phyloP scores from a whole-genome alignment of 92 coral and sea anemone genomes.

The Plumapathes pennacea region DNA sequence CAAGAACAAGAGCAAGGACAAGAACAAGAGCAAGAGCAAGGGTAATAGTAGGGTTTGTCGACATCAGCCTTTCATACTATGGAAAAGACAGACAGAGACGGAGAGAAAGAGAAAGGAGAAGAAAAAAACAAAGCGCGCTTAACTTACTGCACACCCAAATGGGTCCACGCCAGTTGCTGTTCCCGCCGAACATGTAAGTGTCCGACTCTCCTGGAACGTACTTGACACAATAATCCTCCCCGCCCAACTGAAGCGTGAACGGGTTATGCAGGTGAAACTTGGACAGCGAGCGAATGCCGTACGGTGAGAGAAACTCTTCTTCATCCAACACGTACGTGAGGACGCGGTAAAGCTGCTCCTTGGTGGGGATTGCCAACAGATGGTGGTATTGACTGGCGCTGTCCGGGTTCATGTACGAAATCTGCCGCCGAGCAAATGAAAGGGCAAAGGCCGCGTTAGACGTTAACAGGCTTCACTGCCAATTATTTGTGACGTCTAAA shows the following conservation, averaged over 20 bases:
- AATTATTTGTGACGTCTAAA: too few species aligned
- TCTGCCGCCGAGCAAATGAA: constrained; percentile 35
- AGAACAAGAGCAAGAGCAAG: too few species aligned
- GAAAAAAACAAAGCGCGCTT: too few species aligned
- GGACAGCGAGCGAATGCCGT: constrained; percentile 93
- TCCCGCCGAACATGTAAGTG: constrained; percentile 94
- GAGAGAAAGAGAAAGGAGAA: not conserved
- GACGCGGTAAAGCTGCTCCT: constrained; percentile 80
- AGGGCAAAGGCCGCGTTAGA: not conserved
- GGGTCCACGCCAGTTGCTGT: constrained; percentile 99
- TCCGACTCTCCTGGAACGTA: constrained; percentile 96
- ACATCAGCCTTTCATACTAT: not conserved
- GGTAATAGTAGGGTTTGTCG: too few species aligned
- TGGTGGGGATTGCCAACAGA: constrained; percentile 91
- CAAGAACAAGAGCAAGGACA: too few species aligned
- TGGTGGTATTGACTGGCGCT: constrained; percentile 75
- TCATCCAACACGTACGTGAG: constrained; percentile 86
- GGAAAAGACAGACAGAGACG: not conserved
- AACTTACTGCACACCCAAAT: constrained; percentile 93
- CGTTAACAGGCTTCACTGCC: too few species aligned
- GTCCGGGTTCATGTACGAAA: constrained; percentile 74
- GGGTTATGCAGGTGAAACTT: constrained; percentile 90
- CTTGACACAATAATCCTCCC: constrained; percentile 72
- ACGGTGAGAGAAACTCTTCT: constrained; percentile 92
- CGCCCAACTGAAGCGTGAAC: constrained; percentile 54